Percentiles rank a stretch among this genome's conserved stretches.
phyloP scores from a whole-genome alignment of 2,888 invertebrate genomes.

The Diloba caeruleocephala region DNA sequence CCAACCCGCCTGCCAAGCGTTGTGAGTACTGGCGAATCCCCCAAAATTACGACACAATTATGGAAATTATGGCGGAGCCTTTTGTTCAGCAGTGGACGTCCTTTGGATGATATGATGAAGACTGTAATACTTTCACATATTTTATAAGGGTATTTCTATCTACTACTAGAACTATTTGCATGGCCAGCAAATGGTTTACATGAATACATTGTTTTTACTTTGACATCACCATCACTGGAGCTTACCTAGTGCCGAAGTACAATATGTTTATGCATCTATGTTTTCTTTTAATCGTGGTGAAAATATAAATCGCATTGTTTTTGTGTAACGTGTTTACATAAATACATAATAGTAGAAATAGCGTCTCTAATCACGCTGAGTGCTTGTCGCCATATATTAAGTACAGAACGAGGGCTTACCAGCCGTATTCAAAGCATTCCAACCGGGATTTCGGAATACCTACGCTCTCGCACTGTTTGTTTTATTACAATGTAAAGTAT shows the following conservation, averaged over 20 bases:
- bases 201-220: too few relatives aligned
- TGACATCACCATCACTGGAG: too few relatives aligned
- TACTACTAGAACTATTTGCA: too few relatives aligned
- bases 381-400: slow-evolving; percentile 85
- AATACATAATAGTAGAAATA: slow-evolving; percentile 38
- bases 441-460: slow-evolving; percentile 61
- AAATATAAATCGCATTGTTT: slow-evolving; percentile 34
- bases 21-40: too few relatives aligned
- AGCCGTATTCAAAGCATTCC: slow-evolving; percentile 66
- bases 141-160: too few relatives aligned
- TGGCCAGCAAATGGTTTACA: too few relatives aligned
- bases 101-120: too few relatives aligned
- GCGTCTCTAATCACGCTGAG: slow-evolving; percentile 80
- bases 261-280: neutral
- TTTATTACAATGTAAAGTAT: slow-evolving; percentile 38
- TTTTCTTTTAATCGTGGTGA: slow-evolving; percentile 18
- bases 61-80: too few relatives aligned
- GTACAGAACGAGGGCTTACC: slow-evolving; percentile 73
- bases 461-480: slow-evolving; percentile 55
- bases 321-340: slow-evolving; percentile 46
- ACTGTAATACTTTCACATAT: too few relatives aligned
- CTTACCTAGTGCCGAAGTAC: neutral
- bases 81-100: too few relatives aligned
- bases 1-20: too few relatives aligned
- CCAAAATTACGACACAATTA: too few relatives aligned